Conservation (phyloP, 2,888 invertebrate genomes). For the Melieria omissa region DNA sequence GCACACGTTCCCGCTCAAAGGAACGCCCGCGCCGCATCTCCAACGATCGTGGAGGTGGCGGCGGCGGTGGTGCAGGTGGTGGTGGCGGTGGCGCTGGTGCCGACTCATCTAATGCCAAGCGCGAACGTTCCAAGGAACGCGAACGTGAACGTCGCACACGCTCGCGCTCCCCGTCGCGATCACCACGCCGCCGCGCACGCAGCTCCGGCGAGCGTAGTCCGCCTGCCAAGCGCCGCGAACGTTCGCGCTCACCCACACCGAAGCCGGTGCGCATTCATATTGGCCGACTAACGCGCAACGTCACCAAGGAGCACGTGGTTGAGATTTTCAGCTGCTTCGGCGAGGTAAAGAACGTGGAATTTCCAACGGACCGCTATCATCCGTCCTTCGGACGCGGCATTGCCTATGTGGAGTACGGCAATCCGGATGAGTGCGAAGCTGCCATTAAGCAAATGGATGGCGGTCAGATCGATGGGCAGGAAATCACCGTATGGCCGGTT, state of each 20-base stretch:
- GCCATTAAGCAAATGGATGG: constrained; percentile 99
- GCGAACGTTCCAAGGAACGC: constrained; percentile 55
- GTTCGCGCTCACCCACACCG: constrained; percentile 89
- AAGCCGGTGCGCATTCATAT: constrained; percentile 94
- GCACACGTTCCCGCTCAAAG: constrained; percentile 33
- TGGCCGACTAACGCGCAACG: constrained; percentile 91
- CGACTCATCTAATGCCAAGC: constrained; percentile 50
- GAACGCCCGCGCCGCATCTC: constrained; percentile 48
- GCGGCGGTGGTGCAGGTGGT: not conserved
- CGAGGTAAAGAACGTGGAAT: constrained; percentile 87
- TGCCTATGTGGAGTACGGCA: constrained; percentile 95
- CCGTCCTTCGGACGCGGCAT: constrained; percentile 90
- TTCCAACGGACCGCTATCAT: constrained; percentile 89
- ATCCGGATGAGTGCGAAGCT: constrained; percentile 95
- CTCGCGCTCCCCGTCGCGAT: constrained; percentile 66
- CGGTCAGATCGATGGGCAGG: constrained; percentile 96
- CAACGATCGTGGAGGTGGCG: constrained; percentile 22
- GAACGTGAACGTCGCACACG: constrained; percentile 47
- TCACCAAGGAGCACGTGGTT: constrained; percentile 87
- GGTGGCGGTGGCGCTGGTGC: constrained; percentile 37
- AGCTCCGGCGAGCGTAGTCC: constrained; percentile 89
- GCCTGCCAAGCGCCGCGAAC: constrained; percentile 74
- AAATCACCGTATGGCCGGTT: constrained; percentile 95
- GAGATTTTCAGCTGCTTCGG: constrained; percentile 94
- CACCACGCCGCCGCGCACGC: constrained; percentile 71